Evolutionary conservation across 2,113 vertebrate genomes (phyloP).

Genomic region (Mandrillus leucophaeus): DNA sequence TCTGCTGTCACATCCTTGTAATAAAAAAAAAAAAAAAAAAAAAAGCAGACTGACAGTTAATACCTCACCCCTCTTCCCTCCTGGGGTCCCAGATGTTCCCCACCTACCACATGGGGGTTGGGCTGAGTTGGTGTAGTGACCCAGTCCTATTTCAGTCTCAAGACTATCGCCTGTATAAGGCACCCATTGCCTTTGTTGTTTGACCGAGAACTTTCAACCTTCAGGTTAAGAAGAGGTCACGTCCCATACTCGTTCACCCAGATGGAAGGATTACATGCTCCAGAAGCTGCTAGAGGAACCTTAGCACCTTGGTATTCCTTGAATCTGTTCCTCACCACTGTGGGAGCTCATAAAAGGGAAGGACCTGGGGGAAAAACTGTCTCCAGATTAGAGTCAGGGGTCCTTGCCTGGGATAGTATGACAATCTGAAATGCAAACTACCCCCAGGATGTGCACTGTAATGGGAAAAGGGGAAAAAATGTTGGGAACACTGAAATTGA

Average conservation of each 20-base stretch:
- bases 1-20: neutral
- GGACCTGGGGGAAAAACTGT: no score
- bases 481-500: neutral
- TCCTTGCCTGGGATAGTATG: neutral
- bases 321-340: no score
- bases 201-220: neutral
- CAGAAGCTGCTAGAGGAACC: neutral
- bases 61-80: no score
- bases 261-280: neutral
- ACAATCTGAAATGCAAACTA: neutral
- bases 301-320: neutral
- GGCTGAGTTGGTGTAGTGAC: neutral
- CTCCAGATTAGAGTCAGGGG: neutral
- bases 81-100: neutral
- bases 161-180: no score
- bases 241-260: no score
- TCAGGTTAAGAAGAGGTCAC: no score
- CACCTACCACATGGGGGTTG: no score
- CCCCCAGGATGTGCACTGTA: neutral
- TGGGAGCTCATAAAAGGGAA: neutral
- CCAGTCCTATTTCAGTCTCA: neutral
- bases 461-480: neutral
- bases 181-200: neutral
- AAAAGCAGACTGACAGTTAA: neutral
- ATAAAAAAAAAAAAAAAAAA: neutral